These are phyloP conservation scores for Drosophila prolongata DNA, from an alignment of 2,888 invertebrate species.

Conservation along the genomic window DNA sequence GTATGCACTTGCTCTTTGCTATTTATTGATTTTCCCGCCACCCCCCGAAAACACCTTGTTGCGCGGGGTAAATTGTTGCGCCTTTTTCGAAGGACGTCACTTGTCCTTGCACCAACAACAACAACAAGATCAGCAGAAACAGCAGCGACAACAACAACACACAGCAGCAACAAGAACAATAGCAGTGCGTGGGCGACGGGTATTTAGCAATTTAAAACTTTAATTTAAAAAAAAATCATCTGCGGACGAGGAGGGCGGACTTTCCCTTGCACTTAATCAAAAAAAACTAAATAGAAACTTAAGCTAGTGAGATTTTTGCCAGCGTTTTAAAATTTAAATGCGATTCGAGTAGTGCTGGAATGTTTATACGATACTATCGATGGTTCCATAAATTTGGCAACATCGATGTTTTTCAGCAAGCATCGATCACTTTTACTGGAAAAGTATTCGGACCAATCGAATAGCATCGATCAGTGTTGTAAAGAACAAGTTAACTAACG, in stretches of 20 bases:
- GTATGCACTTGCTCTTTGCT: conserved; percentile 58
- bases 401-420: too few relatives aligned
- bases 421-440: conserved; percentile 31
- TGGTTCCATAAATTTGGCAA: too few relatives aligned
- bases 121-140: conserved; percentile 15
- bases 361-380: neutral
- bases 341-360: conserved; percentile 1
- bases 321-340: conserved; percentile 28
- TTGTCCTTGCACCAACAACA: conserved; percentile 40
- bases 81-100: conserved; percentile 59
- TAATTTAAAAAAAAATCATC: neutral
- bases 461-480: neutral
- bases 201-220: neutral
- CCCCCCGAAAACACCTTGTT: conserved; percentile 54
- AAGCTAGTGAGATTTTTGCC: conserved; percentile 53
- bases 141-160: conserved; percentile 16
- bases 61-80: conserved; percentile 74
- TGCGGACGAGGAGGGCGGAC: neutral
- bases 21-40: conserved; percentile 70
- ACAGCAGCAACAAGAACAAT: neutral
- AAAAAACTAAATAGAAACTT: conserved; percentile 40
- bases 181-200: conserved; percentile 20
- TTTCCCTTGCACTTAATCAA: conserved; percentile 29
- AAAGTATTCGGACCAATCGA: too few relatives aligned
- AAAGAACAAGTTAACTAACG: neutral